phyloP scores from a whole-genome alignment of 2,888 invertebrate species.

The Molorchus minor region DNA sequence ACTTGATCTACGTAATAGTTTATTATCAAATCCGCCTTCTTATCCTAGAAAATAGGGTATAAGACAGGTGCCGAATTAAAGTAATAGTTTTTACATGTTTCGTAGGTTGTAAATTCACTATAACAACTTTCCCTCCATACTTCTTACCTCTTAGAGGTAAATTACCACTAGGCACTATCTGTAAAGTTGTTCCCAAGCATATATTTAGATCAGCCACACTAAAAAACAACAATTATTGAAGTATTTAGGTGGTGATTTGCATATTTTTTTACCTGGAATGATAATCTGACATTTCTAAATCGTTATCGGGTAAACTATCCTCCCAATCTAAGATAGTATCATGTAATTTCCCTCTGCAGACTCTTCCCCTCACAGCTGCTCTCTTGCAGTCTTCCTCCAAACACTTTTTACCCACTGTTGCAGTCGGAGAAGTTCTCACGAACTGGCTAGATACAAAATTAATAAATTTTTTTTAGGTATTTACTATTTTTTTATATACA shows the following conservation, averaged over 20 bases:
- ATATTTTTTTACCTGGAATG: slow-evolving; percentile 76
- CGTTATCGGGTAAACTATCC: slow-evolving; percentile 87
- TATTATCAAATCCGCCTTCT: slow-evolving; percentile 88
- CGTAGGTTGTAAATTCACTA: slow-evolving; percentile 97
- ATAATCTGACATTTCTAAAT: slow-evolving; percentile 83
- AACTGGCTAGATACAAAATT: slow-evolving; percentile 75
- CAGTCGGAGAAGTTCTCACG: slow-evolving; percentile 77
- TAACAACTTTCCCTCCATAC: slow-evolving; percentile 87
- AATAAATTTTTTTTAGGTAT: not conserved
- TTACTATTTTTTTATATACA: not conserved
- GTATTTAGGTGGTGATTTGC: not conserved
- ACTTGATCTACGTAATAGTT: slow-evolving; percentile 90
- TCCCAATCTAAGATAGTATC: slow-evolving; percentile 99
- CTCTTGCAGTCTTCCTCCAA: slow-evolving; percentile 74
- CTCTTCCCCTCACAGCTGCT: slow-evolving; percentile 67
- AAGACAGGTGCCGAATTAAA: not conserved
- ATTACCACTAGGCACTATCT: slow-evolving; percentile 97
- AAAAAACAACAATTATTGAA: slow-evolving; percentile 54
- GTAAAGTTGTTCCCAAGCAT: slow-evolving; percentile 95
- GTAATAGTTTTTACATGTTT: slow-evolving; percentile 78
- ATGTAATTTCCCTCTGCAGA: slow-evolving; percentile 86
- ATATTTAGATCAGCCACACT: slow-evolving; percentile 93
- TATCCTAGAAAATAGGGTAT: slow-evolving; percentile 76
- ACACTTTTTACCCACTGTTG: slow-evolving; percentile 83
- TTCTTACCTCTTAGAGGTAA: slow-evolving; percentile 87